Percentiles rank a stretch among this genome's conserved stretches.
Conservation (phyloP, 2,888 invertebrate species). For the Tipula vernalis region DNA sequence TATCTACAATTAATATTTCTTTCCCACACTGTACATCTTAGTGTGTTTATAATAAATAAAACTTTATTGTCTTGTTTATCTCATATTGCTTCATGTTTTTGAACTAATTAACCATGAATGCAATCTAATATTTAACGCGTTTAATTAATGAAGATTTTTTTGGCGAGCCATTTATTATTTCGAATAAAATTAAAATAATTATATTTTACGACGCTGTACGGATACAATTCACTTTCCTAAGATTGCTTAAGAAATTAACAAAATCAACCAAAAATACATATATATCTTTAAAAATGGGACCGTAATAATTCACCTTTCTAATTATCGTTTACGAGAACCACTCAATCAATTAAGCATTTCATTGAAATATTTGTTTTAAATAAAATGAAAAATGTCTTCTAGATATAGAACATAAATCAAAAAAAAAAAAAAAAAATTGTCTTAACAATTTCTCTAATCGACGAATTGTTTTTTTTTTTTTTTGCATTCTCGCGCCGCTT, state of each 20-base stretch:
- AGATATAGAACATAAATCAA: not conserved
- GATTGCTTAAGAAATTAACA: not conserved
- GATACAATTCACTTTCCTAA: not conserved
- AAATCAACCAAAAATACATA: not conserved
- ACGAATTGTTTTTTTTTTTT: not conserved
- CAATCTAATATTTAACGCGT: not conserved
- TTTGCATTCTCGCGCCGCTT: not conserved
- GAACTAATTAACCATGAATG: not conserved
- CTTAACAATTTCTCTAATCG: not conserved
- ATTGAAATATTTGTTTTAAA: not conserved
- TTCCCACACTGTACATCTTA: not conserved
- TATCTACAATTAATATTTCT: not conserved
- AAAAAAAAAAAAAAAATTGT: not conserved
- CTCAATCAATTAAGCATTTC: not conserved
- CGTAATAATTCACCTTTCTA: not conserved
- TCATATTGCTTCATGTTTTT: not conserved
- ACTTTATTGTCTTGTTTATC: not conserved
- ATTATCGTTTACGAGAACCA: not conserved
- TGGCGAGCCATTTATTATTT: not conserved
- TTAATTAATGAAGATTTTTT: not conserved
- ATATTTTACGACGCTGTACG: not conserved
- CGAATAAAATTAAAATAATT: not conserved
- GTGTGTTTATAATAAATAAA: not conserved
- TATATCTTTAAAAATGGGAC: not conserved
- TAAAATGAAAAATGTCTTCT: not conserved